Conservation (phyloP, 2,113 vertebrate species). For the Naja naja region DNA sequence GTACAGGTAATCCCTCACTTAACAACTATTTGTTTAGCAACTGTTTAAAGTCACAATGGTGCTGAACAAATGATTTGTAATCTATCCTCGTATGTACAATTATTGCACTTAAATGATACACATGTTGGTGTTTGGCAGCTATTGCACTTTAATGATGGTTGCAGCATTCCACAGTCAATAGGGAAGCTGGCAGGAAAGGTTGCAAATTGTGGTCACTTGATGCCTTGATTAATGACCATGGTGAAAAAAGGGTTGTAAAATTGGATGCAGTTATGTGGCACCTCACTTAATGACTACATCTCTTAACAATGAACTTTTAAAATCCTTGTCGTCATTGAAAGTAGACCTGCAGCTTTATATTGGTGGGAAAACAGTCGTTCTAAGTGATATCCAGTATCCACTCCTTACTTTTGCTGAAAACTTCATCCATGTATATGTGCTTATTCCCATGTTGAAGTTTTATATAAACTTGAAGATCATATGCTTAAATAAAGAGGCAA, state of each 20-base stretch:
- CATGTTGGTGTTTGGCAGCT: background rate
- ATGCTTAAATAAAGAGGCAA: background rate
- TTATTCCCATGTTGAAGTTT: background rate
- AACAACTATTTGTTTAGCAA: background rate
- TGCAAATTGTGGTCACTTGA: background rate
- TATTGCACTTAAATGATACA: background rate
- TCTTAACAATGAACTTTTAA: too few relatives aligned
- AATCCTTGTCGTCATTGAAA: too few relatives aligned
- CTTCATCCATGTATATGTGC: background rate
- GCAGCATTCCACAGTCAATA: background rate
- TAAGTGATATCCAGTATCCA: background rate
- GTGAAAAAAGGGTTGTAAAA: too few relatives aligned
- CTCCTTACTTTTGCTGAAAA: background rate
- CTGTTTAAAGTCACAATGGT: background rate
- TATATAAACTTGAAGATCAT: background rate
- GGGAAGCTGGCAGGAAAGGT: background rate
- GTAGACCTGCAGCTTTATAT: background rate
- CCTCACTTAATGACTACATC: too few relatives aligned
- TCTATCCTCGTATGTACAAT: background rate
- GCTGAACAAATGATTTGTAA: background rate
- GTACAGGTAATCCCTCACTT: background rate
- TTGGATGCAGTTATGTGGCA: too few relatives aligned
- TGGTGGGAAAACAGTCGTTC: background rate
- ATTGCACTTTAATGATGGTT: too few relatives aligned
- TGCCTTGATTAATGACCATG: background rate